Evolutionary conservation across 2,113 vertebrate species (phyloP).

Genomic region (Ameiurus melas): DNA sequence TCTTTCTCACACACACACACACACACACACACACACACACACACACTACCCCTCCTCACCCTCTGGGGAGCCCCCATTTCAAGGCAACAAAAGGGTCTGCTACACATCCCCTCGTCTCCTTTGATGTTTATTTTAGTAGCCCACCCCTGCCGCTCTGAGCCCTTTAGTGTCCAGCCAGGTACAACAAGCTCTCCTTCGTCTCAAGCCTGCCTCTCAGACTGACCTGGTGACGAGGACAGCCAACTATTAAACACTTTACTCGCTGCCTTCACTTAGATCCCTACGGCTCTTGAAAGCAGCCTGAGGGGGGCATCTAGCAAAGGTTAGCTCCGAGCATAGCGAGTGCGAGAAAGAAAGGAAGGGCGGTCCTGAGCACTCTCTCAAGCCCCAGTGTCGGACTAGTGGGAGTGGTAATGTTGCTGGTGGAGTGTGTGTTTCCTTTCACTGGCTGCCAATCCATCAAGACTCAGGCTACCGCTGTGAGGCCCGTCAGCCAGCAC

Average conservation of each 20-base stretch:
- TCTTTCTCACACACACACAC: slow-evolving; percentile 50
- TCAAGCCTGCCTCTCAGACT: slow-evolving; percentile 60
- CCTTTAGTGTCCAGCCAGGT: slow-evolving; percentile 80
- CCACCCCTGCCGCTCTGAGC: slow-evolving; percentile 66
- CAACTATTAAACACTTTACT: slow-evolving; percentile 71
- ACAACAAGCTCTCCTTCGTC: slow-evolving; percentile 65
- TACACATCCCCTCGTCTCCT: slow-evolving; percentile 69
- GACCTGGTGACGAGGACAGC: slow-evolving; percentile 70
- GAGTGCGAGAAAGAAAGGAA: slow-evolving; percentile 8
- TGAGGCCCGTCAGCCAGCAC: slow-evolving; percentile 83
- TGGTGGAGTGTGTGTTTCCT: slow-evolving; percentile 74
- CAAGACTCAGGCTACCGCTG: slow-evolving; percentile 91
- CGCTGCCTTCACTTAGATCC: slow-evolving; percentile 44
- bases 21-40: not conserved
- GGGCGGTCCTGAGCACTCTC: slow-evolving; percentile 42
- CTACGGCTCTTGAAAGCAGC: slow-evolving; percentile 35
- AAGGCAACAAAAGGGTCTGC: slow-evolving; percentile 77
- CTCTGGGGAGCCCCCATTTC: slow-evolving; percentile 78
- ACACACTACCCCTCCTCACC: slow-evolving; percentile 57
- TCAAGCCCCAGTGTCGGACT: slow-evolving; percentile 27
- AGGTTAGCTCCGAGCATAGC: slow-evolving; percentile 62
- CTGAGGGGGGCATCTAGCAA: slow-evolving; percentile 54
- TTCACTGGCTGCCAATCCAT: slow-evolving; percentile 95
- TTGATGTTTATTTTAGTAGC: slow-evolving; percentile 80
- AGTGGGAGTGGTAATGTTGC: slow-evolving; percentile 46